Conservation (phyloP, 2,113 vertebrate species). For the Thinocorus orbignyianus region DNA sequence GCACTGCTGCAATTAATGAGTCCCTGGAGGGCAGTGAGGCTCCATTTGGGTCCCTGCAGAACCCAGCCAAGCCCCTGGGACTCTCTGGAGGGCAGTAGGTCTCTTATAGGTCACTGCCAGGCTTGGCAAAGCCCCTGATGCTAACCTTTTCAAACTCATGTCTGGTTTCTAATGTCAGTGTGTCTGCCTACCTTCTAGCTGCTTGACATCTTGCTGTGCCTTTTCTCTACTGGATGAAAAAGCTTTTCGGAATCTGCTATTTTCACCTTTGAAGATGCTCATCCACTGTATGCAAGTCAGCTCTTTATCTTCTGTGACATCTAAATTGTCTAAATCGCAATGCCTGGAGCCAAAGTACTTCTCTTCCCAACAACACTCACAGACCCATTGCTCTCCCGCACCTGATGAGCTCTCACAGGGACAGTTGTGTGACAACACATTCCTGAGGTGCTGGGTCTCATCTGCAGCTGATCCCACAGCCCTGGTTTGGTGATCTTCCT, state of each 20-base stretch:
- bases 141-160: not conserved
- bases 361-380: not conserved
- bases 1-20: not conserved
- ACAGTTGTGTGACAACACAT: not conserved
- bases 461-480: not conserved
- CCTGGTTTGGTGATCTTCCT: not conserved
- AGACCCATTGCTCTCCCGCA: not conserved
- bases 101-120: not conserved
- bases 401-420: not conserved
- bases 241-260: not conserved
- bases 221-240: not conserved
- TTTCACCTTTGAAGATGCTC: not conserved
- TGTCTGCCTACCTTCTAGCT: not conserved
- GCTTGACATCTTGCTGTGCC: not conserved
- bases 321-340: not conserved
- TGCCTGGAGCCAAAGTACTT: not conserved
- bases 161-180: not conserved
- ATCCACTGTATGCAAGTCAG: not conserved
- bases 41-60: not conserved
- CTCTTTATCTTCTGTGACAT: not conserved
- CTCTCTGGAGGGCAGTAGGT: not conserved
- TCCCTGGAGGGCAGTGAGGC: not conserved
- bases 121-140: not conserved
- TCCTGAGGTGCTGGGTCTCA: not conserved
- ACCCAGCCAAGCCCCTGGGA: not conserved